Conservation (phyloP, 2,113 vertebrate species). For the Myocastor coypus region DNA sequence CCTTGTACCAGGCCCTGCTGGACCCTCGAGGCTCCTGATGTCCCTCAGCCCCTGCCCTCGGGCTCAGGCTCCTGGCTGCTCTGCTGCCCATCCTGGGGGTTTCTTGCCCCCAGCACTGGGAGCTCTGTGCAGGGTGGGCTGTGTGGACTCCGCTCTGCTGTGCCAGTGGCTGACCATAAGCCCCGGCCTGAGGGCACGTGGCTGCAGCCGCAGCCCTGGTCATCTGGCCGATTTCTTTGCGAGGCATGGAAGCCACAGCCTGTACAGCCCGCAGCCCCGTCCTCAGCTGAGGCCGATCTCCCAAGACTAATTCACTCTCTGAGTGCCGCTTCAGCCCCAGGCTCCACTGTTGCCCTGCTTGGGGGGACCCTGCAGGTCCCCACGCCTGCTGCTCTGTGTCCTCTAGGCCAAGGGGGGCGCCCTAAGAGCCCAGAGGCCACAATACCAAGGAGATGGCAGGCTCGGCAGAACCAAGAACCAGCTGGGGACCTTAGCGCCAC, state of each 20-base stretch:
- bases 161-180: neutral
- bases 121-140: neutral
- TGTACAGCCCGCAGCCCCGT: neutral
- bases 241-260: neutral
- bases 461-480: neutral
- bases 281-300: conserved; percentile 35
- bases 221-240: conserved; percentile 68
- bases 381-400: neutral
- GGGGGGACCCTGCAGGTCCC: neutral
- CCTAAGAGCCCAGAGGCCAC: neutral
- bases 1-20: neutral
- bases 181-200: neutral
- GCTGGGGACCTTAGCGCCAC: conserved; percentile 67
- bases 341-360: neutral
- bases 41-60: neutral
- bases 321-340: neutral
- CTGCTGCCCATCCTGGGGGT: neutral
- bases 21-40: neutral
- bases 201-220: neutral
- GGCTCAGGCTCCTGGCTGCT: neutral
- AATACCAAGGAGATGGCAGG: neutral
- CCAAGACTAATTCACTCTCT: conserved; percentile 39
- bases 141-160: neutral
- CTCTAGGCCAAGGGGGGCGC: neutral
- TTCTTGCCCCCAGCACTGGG: neutral